These are phyloP conservation scores for Pangasianodon gigas DNA, from an alignment of 2,113 vertebrate species.

Conservation along the genomic window DNA sequence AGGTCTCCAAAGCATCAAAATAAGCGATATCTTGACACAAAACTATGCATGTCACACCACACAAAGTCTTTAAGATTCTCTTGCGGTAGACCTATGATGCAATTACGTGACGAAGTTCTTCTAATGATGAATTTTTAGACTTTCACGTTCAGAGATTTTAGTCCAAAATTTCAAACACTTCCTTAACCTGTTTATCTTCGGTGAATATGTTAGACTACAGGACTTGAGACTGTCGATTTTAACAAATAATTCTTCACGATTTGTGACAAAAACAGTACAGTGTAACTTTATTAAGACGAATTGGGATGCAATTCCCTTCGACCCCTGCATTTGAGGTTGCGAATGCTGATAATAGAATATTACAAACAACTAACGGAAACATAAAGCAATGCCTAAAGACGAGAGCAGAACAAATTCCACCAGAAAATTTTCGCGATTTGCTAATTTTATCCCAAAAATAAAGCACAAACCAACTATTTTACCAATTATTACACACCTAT, in stretches of 20 bases:
- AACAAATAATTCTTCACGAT: neutral
- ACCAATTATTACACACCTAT: no score
- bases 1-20: neutral
- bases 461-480: neutral
- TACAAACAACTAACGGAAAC: neutral
- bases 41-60: neutral
- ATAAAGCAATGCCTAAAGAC: neutral
- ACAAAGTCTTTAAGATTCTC: neutral
- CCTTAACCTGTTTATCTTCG: neutral
- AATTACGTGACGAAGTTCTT: neutral
- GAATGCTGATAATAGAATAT: neutral
- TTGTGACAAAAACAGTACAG: neutral
- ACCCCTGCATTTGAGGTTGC: neutral
- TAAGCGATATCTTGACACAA: neutral
- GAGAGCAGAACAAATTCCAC: neutral
- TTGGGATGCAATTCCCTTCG: no score
- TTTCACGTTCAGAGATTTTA: neutral
- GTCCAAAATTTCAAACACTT: neutral
- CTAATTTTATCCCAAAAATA: neutral
- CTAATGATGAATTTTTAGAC: neutral
- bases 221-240: neutral
- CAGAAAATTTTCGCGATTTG: neutral
- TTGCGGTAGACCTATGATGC: neutral
- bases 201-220: neutral
- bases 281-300: neutral